phyloP scores from a whole-genome alignment of 2,113 vertebrate species.

The Chloebia gouldiae region DNA sequence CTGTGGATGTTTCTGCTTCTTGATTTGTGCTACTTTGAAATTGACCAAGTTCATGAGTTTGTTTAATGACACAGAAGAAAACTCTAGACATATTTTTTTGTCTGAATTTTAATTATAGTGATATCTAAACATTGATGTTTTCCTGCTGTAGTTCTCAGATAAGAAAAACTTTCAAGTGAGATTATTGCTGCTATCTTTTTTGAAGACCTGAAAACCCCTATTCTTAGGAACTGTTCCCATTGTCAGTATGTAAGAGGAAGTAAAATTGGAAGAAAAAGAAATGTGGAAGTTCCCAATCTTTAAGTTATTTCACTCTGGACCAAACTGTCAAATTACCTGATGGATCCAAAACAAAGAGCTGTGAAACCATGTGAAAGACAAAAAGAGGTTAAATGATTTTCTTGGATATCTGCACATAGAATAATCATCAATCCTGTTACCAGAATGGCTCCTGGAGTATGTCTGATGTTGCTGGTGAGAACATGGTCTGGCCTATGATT shows the following conservation, averaged over 20 bases:
- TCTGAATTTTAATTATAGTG: neutral
- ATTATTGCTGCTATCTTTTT: neutral
- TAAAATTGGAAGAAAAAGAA: neutral
- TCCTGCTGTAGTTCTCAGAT: neutral
- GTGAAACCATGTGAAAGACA: slow-evolving; percentile 39
- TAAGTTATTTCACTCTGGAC: neutral
- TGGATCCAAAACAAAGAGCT: slow-evolving; percentile 19
- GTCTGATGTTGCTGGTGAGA: slow-evolving; percentile 43
- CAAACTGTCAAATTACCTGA: neutral
- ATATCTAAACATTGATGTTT: neutral
- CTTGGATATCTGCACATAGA: slow-evolving; percentile 21
- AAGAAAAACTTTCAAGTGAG: neutral
- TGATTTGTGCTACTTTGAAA: neutral
- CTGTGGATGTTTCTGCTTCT: neutral
- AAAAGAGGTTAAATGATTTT: slow-evolving; percentile 59
- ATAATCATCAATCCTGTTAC: slow-evolving; percentile 29
- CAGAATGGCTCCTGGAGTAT: slow-evolving; percentile 2
- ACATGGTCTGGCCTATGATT: slow-evolving; percentile 81
- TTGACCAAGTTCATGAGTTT: neutral
- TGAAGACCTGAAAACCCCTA: neutral
- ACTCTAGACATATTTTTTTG: neutral
- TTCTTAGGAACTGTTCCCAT: neutral
- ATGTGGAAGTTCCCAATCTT: neutral
- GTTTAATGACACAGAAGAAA: neutral
- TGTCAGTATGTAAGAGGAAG: neutral